Base-by-base conservation (phyloP, 37 sponge, comb jelly and placozoan genomes). In the Aplysina aerophoba region DNA sequence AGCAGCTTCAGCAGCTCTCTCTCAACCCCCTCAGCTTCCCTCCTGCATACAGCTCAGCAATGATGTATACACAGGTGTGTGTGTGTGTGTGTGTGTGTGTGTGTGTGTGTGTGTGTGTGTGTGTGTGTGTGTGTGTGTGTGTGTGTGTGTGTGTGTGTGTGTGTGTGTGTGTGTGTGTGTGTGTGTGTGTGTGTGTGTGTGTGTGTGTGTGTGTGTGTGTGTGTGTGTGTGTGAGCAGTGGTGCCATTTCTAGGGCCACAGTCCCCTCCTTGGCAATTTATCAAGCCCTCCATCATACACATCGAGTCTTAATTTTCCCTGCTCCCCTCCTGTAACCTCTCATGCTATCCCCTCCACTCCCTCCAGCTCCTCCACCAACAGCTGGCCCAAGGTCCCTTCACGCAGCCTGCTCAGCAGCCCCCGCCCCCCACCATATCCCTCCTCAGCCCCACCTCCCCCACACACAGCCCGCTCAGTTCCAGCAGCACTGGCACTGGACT, bases 1-100 rank as follows among this genome's bases (percentile, higher is more conserved):
- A 93, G 60, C 83, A 86, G 1, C 84, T 94, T 81, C 93, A 93
- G 72, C 93, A 93, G 89, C 82, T 92, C n/a, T 83, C 82, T 58
- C 34, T 90, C 54, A 79, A 50, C 41, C 91, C 95, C 12, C 35
- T 86, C 31, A 54, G 81, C 55, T 37, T 84, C 22, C 41, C 79
- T 56, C 84, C 86, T 55, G 58, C 60, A 31, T 83, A 90, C 50
- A 78, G 69, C 36, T 86, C 82, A 30, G 41, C 41, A 1, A 53
- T 78, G 79, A 53, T 85, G 39, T 87, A 84, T 84, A 50, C 88
- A 31, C 91, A 90, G 88, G 94, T 93, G 60, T 31, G 79, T 44
- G 53, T 78, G 79, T 39, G 79, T 78, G 75, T 64, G 66, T 12
- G 8, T 12, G 66, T 64, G 11, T 64, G 66, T 64, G 11, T 8